Evolutionary conservation across 2,113 vertebrate genomes (phyloP), one percentile per base, ranked within the genome.

Genomic region (Aegotheles bennettii): DNA sequence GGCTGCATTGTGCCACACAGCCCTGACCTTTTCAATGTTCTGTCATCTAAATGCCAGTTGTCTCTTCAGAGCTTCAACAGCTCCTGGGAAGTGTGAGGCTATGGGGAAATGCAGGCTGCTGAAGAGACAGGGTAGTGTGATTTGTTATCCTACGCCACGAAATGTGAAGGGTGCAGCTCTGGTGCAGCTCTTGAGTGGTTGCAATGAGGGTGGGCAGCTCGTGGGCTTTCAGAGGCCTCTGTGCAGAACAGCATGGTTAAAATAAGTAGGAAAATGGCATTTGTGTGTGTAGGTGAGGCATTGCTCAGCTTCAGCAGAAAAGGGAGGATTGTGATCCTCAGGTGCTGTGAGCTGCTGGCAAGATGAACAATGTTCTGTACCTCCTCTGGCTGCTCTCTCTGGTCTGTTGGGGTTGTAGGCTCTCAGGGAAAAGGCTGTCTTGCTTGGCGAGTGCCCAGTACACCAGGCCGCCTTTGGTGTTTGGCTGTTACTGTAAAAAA

Each of bases 21-120:
- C 81, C 47, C 50, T 90, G 97, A 94, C 93, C 88, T 97, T 96
- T 95, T 92, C 75, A 76, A 20, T 77, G 36, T 88, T 92, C 93
- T 74, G 38, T 56, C 57, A 35, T 87, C 77, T 81, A 67, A 95
- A 94, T 87, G 87, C 70, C 36, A 53, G 57, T 84, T 0, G 6
- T 59, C 60, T 96, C 88, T 93, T 94, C 47, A 76, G 88, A 91
- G 89, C 82, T 91, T 92, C 85, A 61, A 4, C n/a, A 84, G 54
- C 75, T 84, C 68, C 91, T 87, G 86, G 53, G 63, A 94, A 91
- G 64, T 63, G n/a, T 88, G 77, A 92, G 50, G 33, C 85, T 92
- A 11, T 56, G 65, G 60, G 60, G 50, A 92, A 79, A 38, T 31
- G 36, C 11, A 51, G 47, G 18, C 36, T 75, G 51, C 50, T 54